Percentiles rank a stretch among this genome's conserved stretches.
phyloP scores from a whole-genome alignment of 2,888 invertebrate genomes.

The Scaptodrosophila latifasciaeformis region DNA sequence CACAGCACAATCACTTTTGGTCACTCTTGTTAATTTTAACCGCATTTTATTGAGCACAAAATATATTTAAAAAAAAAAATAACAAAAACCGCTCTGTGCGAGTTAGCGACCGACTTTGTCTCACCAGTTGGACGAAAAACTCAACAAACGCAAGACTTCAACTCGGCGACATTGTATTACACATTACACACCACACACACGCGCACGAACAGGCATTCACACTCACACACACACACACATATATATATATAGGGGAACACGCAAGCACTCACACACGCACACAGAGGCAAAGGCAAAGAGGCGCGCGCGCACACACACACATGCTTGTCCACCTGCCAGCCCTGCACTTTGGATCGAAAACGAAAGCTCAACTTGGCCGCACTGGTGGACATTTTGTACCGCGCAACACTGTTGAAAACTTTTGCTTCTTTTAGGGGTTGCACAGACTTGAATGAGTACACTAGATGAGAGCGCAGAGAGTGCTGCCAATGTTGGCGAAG shows the following conservation, averaged over 20 bases:
- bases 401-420: no score
- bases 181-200: constrained; percentile 43
- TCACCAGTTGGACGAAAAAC: constrained; percentile 74
- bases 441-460: neutral
- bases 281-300: constrained; percentile 5
- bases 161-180: constrained; percentile 63
- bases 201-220: neutral
- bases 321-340: constrained; percentile 30
- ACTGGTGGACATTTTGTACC: neutral
- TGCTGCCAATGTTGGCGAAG: neutral
- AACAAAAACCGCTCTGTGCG: constrained; percentile 63
- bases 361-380: neutral
- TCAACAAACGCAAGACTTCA: constrained; percentile 71
- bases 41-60: neutral
- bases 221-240: constrained; percentile 32
- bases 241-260: neutral
- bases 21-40: constrained; percentile 16
- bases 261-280: constrained; percentile 11
- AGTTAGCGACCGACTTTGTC: constrained; percentile 71
- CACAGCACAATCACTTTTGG: constrained; percentile 18
- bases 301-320: constrained; percentile 3
- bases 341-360: constrained; percentile 43
- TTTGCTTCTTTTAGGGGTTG: neutral
- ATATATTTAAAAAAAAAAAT: constrained; percentile 27
- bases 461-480: neutral